A percentile compares a stretch with the other conserved stretches of the same genome.
These are phyloP conservation scores for Papilio aristodemus DNA, from an alignment of 1,140 invertebrate genomes.

Conservation along the genomic window DNA sequence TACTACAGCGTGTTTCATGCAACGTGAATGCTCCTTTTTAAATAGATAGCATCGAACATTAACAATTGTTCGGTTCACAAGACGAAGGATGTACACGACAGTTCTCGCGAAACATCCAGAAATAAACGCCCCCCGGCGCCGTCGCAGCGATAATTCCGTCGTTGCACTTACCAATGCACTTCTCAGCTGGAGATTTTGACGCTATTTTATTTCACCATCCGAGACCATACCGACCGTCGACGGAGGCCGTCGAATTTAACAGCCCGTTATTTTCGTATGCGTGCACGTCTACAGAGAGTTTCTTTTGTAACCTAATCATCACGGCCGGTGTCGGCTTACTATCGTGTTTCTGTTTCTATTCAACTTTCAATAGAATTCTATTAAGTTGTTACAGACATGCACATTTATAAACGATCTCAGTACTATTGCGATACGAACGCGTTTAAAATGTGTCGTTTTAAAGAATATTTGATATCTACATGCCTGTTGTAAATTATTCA, in stretches of 20 bases:
- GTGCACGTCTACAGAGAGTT: slow-evolving; percentile 53
- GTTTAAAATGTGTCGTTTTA: slow-evolving; percentile 1
- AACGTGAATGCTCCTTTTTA: background rate
- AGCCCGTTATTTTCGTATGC: slow-evolving; percentile 58
- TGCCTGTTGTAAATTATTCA: slow-evolving; percentile 14
- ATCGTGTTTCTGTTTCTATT: slow-evolving; percentile 55
- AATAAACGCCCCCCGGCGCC: slow-evolving; percentile 66
- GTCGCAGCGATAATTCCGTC: slow-evolving; percentile 68
- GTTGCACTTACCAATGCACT: slow-evolving; percentile 63
- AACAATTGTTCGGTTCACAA: background rate
- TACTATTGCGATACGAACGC: slow-evolving; percentile 6
- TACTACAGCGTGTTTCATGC: background rate
- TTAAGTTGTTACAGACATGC: slow-evolving; percentile 33
- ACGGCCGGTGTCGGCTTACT: slow-evolving; percentile 56
- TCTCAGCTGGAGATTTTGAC: slow-evolving; percentile 65
- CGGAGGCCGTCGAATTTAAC: slow-evolving; percentile 54
- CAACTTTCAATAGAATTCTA: slow-evolving; percentile 51
- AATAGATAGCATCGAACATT: background rate
- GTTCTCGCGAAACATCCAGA: slow-evolving; percentile 72
- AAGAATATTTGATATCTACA: slow-evolving; percentile 6
- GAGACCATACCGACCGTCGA: slow-evolving; percentile 42
- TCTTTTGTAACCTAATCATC: slow-evolving; percentile 68
- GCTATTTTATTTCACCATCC: slow-evolving; percentile 55
- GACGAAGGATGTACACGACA: slow-evolving; percentile 52
- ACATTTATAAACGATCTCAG: slow-evolving; percentile 28